phyloP scores from a whole-genome alignment of 2,113 vertebrate species.

The Sinocyclocheilus anshuiensis region DNA sequence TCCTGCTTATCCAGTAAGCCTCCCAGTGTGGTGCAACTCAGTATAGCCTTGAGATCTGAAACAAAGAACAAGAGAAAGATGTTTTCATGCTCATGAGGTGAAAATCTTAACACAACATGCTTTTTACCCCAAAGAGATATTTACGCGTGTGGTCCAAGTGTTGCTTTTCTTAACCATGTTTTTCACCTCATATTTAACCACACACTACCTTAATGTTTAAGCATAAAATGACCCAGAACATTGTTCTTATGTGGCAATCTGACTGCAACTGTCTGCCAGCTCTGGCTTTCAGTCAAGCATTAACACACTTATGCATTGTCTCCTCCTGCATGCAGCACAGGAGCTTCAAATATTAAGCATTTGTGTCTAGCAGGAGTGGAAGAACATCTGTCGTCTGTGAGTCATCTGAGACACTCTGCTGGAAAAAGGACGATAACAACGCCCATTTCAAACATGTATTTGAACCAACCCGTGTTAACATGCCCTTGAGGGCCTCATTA shows the following conservation, averaged over 20 bases:
- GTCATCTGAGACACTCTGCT: conserved; percentile 2
- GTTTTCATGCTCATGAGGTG: not conserved
- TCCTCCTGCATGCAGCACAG: conserved; percentile 7
- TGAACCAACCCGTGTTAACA: not conserved
- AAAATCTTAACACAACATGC: not conserved
- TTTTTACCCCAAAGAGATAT: not conserved
- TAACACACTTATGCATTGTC: conserved; percentile 53
- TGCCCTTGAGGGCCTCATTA: not conserved
- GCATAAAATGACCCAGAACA: not conserved
- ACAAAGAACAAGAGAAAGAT: conserved; percentile 14
- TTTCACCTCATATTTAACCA: not conserved
- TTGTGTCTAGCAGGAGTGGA: conserved; percentile 29
- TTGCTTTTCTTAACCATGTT: not conserved
- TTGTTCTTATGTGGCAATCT: not conserved
- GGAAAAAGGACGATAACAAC: conserved; percentile 1
- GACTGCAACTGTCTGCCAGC: not conserved
- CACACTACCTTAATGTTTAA: not conserved
- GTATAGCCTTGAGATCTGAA: conserved; percentile 51
- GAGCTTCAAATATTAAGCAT: conserved; percentile 65
- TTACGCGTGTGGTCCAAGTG: not conserved
- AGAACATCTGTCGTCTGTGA: conserved; percentile 1
- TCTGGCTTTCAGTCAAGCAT: conserved; percentile 53
- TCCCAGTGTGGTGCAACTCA: conserved; percentile 52
- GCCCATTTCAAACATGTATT: conserved; percentile 13
- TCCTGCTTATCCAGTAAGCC: conserved; percentile 42